Base-by-base conservation (phyloP, 1,140 invertebrate species). In the Pygmarrhopalites habei region DNA sequence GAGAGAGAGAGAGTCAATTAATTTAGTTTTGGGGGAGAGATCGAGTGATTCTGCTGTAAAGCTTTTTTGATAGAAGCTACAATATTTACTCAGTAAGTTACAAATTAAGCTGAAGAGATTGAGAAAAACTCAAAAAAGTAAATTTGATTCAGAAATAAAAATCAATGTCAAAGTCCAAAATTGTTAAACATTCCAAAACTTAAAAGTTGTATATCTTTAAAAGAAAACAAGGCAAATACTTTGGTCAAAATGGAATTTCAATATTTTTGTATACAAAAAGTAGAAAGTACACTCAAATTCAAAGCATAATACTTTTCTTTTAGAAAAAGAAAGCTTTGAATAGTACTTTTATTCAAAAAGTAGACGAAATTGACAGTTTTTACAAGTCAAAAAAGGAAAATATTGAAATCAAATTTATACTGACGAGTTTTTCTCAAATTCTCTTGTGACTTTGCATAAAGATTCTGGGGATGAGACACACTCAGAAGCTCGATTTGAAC, bases 401-500 rank as follows among this genome's bases (percentile, higher is more conserved):
- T 35, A 7, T 41, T 55, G 29, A 55, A 55, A 57, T 19, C 7
- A 57, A 57, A 32, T 12, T 30, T 21, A 25, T 56, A 46, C 41
- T 58, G 30, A 41, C 29, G 60, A 65, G 61, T 66, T 69, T 63
- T 69, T 69, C 62, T 69, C 65, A 63, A 63, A 59, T 35, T 58
- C 43, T 58, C 23, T 43, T 61, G 32, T 61, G 21, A 62, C 63
- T 51, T 43, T 44, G 32, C 52, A 51, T 43, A 56, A 5, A 32
- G 53, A 57, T 64, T 53, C 47, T 35, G 61, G 60, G 7, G 66
- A 59, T 10, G 69, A 71, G 52, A 59, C 64, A 51, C 69, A 71
- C 44, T 71, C 69, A n/a, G 67, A 62, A 17, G 62, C 61, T 17
- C 64, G 66, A 3, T 63, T 71, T 51, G 69, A 71, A 15, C 64